phyloP scores from a whole-genome alignment of 2,888 invertebrate species.

The Leptopterna dolabrata region DNA sequence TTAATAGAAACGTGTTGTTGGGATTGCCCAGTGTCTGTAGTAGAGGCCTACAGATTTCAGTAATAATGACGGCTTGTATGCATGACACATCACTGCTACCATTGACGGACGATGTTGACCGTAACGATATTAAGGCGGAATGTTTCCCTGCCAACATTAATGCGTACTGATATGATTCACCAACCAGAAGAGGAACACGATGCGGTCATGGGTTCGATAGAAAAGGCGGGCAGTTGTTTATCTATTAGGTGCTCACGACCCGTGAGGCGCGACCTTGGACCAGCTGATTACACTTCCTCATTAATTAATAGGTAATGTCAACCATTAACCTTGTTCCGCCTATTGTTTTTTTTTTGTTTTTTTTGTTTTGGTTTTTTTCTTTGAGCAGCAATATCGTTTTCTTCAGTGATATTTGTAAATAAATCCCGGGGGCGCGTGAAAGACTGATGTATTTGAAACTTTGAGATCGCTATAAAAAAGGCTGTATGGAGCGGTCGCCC shows the following conservation, averaged over 20 bases:
- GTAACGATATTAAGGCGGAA: no score
- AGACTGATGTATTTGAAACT: no score
- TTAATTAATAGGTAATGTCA: slow-evolving; percentile 1
- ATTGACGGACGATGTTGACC: no score
- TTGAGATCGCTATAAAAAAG: no score
- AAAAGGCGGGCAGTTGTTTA: neutral
- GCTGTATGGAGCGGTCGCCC: no score
- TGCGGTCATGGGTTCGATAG: neutral
- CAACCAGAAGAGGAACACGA: slow-evolving; percentile 4
- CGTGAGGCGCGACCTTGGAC: neutral
- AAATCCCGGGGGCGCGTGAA: no score
- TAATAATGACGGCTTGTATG: no score
- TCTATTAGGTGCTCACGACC: neutral
- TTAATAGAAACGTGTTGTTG: no score
- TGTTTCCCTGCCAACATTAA: neutral
- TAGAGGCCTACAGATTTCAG: no score
- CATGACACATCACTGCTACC: no score
- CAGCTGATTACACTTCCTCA: slow-evolving; percentile 23
- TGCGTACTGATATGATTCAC: neutral
- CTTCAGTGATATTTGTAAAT: neutral
- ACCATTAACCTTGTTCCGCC: slow-evolving; percentile 18
- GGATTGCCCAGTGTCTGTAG: no score
- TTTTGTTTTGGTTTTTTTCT: neutral
- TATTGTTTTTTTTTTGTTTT: neutral
- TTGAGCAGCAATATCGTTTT: neutral